Conservation (phyloP, 2,888 invertebrate genomes). For the Isotomurus palustris region DNA sequence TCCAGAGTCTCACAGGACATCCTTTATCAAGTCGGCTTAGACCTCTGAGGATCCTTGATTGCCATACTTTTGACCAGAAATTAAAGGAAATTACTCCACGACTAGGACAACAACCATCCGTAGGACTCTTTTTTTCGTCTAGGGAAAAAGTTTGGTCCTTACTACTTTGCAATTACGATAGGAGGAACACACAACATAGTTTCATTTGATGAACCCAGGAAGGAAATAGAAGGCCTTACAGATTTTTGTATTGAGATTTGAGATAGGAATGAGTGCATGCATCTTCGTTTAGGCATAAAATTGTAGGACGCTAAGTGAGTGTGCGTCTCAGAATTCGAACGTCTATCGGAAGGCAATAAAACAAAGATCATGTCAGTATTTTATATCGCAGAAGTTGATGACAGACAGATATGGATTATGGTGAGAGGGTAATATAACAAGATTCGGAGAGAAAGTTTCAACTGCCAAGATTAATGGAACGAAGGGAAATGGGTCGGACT, state of each 20-base stretch:
- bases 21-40: no score
- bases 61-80: no score
- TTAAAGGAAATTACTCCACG: no score
- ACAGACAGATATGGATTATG: slow-evolving; percentile 3
- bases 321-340: neutral
- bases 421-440: neutral
- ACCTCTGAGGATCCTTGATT: no score
- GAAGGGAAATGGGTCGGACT: neutral
- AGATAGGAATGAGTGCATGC: no score
- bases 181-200: no score
- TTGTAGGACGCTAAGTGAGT: neutral
- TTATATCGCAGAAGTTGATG: neutral
- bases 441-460: neutral
- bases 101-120: no score
- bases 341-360: neutral
- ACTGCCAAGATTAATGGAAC: neutral
- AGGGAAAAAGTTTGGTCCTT: no score
- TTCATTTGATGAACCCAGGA: neutral
- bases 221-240: neutral
- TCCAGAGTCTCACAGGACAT: no score
- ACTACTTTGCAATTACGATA: no score
- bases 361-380: neutral
- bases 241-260: neutral
- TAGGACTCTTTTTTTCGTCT: no score
- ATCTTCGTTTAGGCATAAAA: no score